Conservation (phyloP, 2,797 vertebrate genomes). For the Sebastes elongatus region DNA sequence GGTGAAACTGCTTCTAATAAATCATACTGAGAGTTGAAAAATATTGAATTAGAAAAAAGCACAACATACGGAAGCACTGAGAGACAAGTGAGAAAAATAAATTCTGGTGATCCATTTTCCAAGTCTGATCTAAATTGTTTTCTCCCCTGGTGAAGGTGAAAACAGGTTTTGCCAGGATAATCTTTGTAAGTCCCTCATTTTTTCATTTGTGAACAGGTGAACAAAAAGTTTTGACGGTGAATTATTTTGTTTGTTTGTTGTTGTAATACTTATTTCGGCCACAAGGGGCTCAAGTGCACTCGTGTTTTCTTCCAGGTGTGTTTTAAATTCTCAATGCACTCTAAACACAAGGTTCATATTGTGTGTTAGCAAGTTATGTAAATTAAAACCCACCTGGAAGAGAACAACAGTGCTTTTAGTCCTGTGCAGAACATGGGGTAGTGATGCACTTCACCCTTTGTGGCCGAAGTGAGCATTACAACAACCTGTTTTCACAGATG, state of each 20-base stretch:
- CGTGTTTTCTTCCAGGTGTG: background rate
- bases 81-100: background rate
- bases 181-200: background rate
- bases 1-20: background rate
- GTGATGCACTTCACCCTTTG: background rate
- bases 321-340: background rate
- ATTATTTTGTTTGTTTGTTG: background rate
- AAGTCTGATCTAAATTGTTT: background rate
- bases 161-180: background rate
- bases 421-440: too few relatives aligned
- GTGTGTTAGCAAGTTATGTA: too few relatives aligned
- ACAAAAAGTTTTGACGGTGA: too few relatives aligned
- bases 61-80: background rate
- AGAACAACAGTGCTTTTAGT: too few relatives aligned
- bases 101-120: background rate
- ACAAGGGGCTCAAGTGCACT: background rate
- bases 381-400: too few relatives aligned
- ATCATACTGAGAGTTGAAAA: background rate
- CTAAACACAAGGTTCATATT: too few relatives aligned
- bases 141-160: background rate
- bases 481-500: background rate
- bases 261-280: background rate
- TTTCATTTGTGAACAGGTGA: too few relatives aligned
- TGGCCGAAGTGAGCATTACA: background rate
- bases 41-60: background rate